phyloP scores from a whole-genome alignment of 1,140 invertebrate species.

The Cyphomyrmex costatus region DNA sequence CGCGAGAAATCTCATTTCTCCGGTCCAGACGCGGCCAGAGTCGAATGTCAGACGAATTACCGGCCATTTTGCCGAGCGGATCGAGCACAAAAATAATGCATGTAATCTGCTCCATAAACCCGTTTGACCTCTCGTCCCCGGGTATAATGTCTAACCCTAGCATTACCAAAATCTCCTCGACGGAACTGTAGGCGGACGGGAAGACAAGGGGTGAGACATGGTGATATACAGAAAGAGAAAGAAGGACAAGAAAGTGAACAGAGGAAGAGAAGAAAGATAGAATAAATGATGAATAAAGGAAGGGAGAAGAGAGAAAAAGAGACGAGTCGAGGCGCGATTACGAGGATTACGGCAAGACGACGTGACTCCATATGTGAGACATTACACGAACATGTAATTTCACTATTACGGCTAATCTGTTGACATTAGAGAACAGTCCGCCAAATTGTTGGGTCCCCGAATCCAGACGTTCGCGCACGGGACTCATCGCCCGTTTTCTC shows the following conservation, averaged over 20 bases:
- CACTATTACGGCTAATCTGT: slow-evolving; percentile 86
- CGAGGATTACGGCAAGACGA: slow-evolving; percentile 77
- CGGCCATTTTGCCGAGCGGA: slow-evolving; percentile 70
- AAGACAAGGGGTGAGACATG: slow-evolving; percentile 37
- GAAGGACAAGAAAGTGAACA: slow-evolving; percentile 24
- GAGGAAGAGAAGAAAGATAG: slow-evolving; percentile 6
- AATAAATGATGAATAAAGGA: neutral
- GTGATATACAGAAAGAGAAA: slow-evolving; percentile 52
- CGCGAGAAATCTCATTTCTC: slow-evolving; percentile 56
- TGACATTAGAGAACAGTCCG: slow-evolving; percentile 84
- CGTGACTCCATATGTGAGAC: slow-evolving; percentile 79
- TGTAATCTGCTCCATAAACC: slow-evolving; percentile 80
- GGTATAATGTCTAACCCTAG: slow-evolving; percentile 80
- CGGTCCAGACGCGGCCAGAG: slow-evolving; percentile 4
- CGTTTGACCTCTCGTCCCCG: slow-evolving; percentile 80
- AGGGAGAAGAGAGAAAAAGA: slow-evolving; percentile 5
- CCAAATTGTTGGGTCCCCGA: slow-evolving; percentile 80
- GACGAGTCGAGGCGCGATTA: slow-evolving; percentile 71
- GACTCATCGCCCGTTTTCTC: slow-evolving; percentile 53
- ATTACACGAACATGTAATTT: slow-evolving; percentile 85
- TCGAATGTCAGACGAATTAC: slow-evolving; percentile 69
- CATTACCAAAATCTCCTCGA: slow-evolving; percentile 81
- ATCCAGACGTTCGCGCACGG: slow-evolving; percentile 52
- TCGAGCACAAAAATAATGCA: slow-evolving; percentile 80
- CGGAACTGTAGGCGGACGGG: slow-evolving; percentile 41